Conservation (phyloP, 2,888 invertebrate species). For the Molanna angustata region DNA sequence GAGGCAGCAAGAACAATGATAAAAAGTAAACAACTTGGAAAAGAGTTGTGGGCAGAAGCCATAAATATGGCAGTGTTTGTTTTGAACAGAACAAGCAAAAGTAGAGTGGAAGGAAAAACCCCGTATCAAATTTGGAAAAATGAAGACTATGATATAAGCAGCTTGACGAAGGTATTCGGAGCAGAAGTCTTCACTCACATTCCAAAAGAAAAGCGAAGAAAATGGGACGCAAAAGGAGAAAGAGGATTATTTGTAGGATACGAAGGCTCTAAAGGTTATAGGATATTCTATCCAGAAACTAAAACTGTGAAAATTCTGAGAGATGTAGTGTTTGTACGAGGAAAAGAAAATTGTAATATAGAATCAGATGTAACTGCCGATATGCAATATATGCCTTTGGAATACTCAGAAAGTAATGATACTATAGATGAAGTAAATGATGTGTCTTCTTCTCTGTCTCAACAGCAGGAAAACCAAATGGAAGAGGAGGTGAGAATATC, state of each 20-base stretch:
- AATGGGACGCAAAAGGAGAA: slow-evolving; percentile 1
- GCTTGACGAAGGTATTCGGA: not conserved
- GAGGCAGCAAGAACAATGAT: not conserved
- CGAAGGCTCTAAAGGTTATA: not conserved
- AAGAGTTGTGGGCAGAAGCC: not conserved
- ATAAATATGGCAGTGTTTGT: not conserved
- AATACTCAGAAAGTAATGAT: no score
- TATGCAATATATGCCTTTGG: no score
- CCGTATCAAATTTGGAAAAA: not conserved
- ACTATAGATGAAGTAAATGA: no score
- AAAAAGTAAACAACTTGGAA: not conserved
- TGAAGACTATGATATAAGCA: not conserved
- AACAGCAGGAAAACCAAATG: no score
- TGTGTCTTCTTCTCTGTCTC: no score
- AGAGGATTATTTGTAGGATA: not conserved
- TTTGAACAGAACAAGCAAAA: not conserved
- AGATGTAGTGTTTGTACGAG: no score
- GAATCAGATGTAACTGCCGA: no score
- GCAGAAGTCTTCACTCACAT: not conserved
- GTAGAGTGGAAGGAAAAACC: not conserved
- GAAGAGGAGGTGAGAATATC: no score
- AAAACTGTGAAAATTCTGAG: no score
- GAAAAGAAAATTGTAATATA: not conserved
- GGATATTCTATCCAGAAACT: no score
- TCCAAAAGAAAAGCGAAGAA: not conserved